phyloP scores from a whole-genome alignment of 1,140 invertebrate species.

The Hylyphantes graminicola region DNA sequence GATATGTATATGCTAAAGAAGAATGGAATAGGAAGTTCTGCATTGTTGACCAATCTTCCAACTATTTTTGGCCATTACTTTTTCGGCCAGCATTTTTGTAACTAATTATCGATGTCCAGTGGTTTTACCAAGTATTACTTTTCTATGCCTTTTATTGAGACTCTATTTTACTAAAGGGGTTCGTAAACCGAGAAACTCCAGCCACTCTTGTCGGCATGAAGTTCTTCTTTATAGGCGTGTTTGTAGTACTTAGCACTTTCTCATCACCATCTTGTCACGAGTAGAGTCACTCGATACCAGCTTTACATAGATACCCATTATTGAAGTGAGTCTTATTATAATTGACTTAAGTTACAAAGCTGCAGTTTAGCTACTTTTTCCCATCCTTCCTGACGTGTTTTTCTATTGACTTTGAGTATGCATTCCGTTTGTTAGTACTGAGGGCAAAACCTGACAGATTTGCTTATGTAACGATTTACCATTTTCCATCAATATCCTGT shows the following conservation, averaged over 20 bases:
- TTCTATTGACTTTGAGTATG: too few species aligned
- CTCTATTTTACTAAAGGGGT: conserved; percentile 53
- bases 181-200: conserved; percentile 21
- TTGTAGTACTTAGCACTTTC: conserved; percentile 43
- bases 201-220: conserved; percentile 39
- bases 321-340: too few species aligned
- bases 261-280: conserved; percentile 24
- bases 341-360: too few species aligned
- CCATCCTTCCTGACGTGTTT: too few species aligned
- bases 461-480: too few species aligned
- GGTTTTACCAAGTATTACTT: conserved; percentile 53
- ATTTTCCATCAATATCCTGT: too few species aligned
- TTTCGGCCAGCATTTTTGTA: conserved; percentile 55
- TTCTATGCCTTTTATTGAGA: conserved; percentile 52
- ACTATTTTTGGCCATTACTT: conserved; percentile 55
- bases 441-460: too few species aligned
- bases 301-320: too few species aligned
- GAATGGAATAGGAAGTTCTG: background rate
- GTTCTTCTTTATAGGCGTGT: conserved; percentile 47
- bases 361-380: too few species aligned
- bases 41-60: conserved; percentile 5
- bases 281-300: background rate
- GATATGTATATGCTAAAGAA: background rate
- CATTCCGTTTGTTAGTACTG: too few species aligned
- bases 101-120: conserved; percentile 51